Conservation (phyloP, 2,888 invertebrate species). For the Drosophila helvetica region DNA sequence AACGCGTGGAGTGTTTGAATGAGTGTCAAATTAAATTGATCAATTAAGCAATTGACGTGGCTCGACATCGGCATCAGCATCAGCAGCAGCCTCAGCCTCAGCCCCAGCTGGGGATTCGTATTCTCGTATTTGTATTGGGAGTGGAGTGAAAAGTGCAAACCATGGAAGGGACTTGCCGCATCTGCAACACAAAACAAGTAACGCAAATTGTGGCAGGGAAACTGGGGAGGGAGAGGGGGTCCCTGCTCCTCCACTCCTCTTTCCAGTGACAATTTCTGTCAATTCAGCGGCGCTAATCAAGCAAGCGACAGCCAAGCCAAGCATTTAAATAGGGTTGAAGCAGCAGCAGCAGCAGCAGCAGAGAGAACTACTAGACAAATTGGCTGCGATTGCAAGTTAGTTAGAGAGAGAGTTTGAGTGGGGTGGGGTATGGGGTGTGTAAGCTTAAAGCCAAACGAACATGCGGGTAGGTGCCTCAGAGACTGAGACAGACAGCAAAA, state of each 20-base stretch:
- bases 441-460: slow-evolving; percentile 52
- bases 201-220: slow-evolving; percentile 58
- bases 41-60: slow-evolving; percentile 80
- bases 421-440: neutral
- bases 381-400: slow-evolving; percentile 61
- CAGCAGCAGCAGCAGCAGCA: neutral
- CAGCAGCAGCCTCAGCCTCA: slow-evolving; percentile 30
- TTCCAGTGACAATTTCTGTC: slow-evolving; percentile 72
- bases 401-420: neutral
- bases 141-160: slow-evolving; percentile 7
- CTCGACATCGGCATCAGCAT: slow-evolving; percentile 18
- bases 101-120: neutral
- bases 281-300: slow-evolving; percentile 77
- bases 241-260: slow-evolving; percentile 7
- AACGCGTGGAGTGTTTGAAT: slow-evolving; percentile 67
- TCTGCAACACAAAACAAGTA: slow-evolving; percentile 65
- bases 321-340: slow-evolving; percentile 56
- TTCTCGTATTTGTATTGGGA: neutral
- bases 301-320: slow-evolving; percentile 50
- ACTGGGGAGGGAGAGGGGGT: neutral
- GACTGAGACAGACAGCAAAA: slow-evolving; percentile 25
- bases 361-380: slow-evolving; percentile 55
- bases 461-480: slow-evolving; percentile 54
- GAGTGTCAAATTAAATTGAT: slow-evolving; percentile 82
- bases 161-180: slow-evolving; percentile 38